Evolutionary conservation across 2,113 vertebrate genomes (phyloP), one percentile per base, ranked within the genome.

Genomic region (Hyla sarda): DNA sequence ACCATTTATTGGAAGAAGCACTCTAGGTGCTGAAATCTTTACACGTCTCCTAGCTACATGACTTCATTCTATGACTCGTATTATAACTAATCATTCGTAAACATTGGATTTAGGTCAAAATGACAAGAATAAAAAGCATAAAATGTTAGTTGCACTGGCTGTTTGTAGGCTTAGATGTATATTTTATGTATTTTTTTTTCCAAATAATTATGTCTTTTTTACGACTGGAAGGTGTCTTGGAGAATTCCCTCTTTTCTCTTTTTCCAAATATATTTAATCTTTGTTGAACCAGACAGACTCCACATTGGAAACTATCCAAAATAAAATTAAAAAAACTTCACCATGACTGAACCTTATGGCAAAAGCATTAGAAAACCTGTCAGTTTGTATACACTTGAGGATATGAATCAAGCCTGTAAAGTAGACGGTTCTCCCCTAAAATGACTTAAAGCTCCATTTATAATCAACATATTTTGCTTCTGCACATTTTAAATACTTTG

Each of bases 241-340:
- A 58, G 28, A 72, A 86, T 86, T 79, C 76, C 76, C 84, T 86
- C 30, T 69, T 41, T 54, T 12, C 77, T 74, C 37, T 72, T 86
- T 86, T 81, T 81, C 76, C 76, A 73, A 81, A 58, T 86, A 48
- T 74, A 86, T 86, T 47, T 73, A 81, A 86, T 72, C 77, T 86
- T 60, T 81, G 37, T 30, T 86, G 84, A 86, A 81, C 62, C 77
- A 81, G 67, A 86, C 84, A 81, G 77, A 82, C 65, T 74, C 54
- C 19, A 82, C 50, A 17, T 81, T 86, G 84, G 84, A 86, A 73
- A 86, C 47, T 3, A 48, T 60, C 85, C 85, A 87, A 82, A 85
- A 76, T 23, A 56, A n/a, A n/a, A n/a, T n/a, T n/a, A 85, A 41
- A 79, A 62, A 52, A 58, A 79, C 30, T 79, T 71, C 32, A 80